Evolutionary conservation across 2,113 vertebrate genomes (phyloP).

Genomic region (Pao palembangensis): DNA sequence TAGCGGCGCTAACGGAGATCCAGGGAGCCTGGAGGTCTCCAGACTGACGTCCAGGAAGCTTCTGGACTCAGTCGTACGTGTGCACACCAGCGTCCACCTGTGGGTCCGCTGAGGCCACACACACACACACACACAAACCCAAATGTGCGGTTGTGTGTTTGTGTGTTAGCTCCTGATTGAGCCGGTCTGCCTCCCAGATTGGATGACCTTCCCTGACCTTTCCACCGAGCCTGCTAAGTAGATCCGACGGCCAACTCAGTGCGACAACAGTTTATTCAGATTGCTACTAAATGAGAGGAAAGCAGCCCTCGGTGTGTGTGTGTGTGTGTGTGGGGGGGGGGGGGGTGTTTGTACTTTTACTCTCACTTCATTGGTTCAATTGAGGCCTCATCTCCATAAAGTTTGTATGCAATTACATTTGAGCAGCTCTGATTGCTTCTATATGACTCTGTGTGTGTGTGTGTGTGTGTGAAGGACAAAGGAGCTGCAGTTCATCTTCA

Average conservation of each 20-base stretch:
- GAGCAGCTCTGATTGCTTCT: constrained; percentile 57
- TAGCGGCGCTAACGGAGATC: too few species aligned
- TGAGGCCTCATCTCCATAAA: constrained; percentile 70
- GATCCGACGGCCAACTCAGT: constrained; percentile 65
- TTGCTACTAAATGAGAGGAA: constrained; percentile 69
- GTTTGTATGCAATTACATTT: constrained; percentile 69
- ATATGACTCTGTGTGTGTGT: constrained; percentile 53
- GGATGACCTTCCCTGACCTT: constrained; percentile 75
- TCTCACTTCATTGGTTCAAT: constrained; percentile 60
- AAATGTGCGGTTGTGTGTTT: constrained; percentile 64
- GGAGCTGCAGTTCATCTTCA: constrained; percentile 14
- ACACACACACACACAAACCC: constrained; percentile 21
- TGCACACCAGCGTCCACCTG: too few species aligned
- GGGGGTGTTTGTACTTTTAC: constrained; percentile 37
- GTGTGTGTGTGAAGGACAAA: constrained; percentile 15
- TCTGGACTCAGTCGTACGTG: too few species aligned
- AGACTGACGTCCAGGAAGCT: not conserved
- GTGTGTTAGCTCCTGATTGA: constrained; percentile 70
- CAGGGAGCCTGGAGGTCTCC: not conserved
- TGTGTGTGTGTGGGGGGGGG: constrained; percentile 10
- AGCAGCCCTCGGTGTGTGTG: constrained; percentile 31
- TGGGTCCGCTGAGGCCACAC: not conserved
- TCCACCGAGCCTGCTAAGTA: constrained; percentile 68
- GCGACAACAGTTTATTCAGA: constrained; percentile 66
- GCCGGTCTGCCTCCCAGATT: constrained; percentile 67